Base-by-base conservation (phyloP, 2,888 invertebrate genomes). In the Lamproptera curius region DNA sequence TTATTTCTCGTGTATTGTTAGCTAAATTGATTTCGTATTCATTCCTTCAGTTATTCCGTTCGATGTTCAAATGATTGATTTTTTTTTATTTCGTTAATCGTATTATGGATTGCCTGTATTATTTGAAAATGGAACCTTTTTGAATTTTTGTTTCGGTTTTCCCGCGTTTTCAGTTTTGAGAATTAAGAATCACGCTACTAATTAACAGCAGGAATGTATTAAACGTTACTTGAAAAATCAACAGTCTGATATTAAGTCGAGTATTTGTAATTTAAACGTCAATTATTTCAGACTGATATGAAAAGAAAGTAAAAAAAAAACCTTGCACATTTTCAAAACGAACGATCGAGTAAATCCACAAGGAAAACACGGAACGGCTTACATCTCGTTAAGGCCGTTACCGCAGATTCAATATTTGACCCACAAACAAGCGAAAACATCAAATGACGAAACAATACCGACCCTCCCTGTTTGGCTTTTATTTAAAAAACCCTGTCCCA, bases 11-110 rank as follows among this genome's bases (percentile, higher is more conserved):
- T 39, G 42, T 48, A 34, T 48, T 48, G 48, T 42, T 38, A 34
- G 35, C 34, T 48, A 42, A 48, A 48, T 48, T 42, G 42, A 42
- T 48, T 48, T 42, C 17, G 34, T 38, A 48, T 42, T 38, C 42
- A 42, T 48, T 48, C 38, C 34, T 31, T 20, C 16, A 31, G 34
- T 34, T 47, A 23, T 47, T 33, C n/a, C 36, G 42, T 31, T 34
- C 15, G 31, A 31, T n/a, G 13, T 38, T 23, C 38, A 14, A 47
- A 37, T 42, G n/a, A 31, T 47, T 15, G 38, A 47, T 6, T 23
- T 11, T 38, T 36, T 41, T 46, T 26, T n/a, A 31, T 28, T 11
- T n/a, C n/a, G 10, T 15, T 8, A 10, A 11, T 31, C 2, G n/a
- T 10, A 28, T 31, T 31, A 11, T 1, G 11, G 13, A 9, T 31